Conservation (phyloP, 2,113 vertebrate genomes). For the Artemisiospiza belli region DNA sequence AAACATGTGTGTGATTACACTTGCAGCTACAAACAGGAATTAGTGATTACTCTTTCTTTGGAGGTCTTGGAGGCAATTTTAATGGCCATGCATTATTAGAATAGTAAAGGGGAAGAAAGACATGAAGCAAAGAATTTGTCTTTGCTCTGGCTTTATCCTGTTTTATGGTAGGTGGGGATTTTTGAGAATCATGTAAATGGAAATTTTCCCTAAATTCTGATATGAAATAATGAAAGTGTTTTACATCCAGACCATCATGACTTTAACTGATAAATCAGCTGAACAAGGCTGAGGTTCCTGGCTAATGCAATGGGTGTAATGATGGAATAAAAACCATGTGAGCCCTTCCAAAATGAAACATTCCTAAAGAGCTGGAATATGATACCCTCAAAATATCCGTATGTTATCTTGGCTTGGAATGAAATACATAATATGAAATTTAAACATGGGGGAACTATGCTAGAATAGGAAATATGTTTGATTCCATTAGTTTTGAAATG, state of each 20-base stretch:
- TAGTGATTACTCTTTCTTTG: neutral
- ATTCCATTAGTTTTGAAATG: neutral
- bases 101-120: neutral
- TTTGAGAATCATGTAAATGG: neutral
- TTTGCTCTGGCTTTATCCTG: neutral
- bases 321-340: neutral
- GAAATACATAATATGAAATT: neutral
- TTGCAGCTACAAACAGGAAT: slow-evolving; percentile 8
- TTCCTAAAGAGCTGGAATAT: neutral
- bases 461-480: neutral
- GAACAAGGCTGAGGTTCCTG: neutral
- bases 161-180: neutral
- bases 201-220: neutral
- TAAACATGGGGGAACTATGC: neutral
- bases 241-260: neutral
- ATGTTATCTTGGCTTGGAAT: neutral
- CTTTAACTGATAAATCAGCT: neutral
- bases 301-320: neutral
- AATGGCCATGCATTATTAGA: neutral
- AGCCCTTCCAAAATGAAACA: neutral
- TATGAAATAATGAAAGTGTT: neutral
- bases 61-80: neutral
- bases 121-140: neutral
- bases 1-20: neutral
- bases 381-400: neutral